Evolutionary conservation across 2,113 vertebrate species (phyloP), one percentile per base, ranked within the genome.

Genomic region (Tichodroma muraria): DNA sequence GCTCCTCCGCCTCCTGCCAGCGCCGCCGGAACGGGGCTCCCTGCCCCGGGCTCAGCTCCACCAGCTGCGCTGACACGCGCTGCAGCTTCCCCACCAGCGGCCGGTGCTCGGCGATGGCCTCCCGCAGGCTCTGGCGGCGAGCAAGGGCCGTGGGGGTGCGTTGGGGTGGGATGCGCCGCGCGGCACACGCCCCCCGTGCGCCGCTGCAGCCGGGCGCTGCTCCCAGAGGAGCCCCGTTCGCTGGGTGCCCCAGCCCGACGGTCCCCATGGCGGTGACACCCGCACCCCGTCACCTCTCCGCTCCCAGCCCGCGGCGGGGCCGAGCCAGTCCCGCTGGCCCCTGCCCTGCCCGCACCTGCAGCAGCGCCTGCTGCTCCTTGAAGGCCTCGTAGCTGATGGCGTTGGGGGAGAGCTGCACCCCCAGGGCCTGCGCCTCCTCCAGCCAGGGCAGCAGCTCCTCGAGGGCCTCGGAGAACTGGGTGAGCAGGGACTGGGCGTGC

Each of bases 381-480:
- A 99, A 98, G 76, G 98, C 97, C 70, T 98, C 97, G 8, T 97
- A 98, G 97, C 97, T 97, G 70, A 97, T 95, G 81, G 97, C 96
- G 7, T 80, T 94, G 6, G 98, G 94, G 8, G 96, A 95, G 3
- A 99, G 97, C 88, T 97, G 98, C 22, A 81, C 95, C 42, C 97
- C 95, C 5, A 97, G 92, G 3, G 18, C 85, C 96, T 97, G 98
- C 18, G 97, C 98, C 98, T 99, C 98, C 64, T 97, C 92, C 88
- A 99, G 97, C 99, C 98, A 99, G 19, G 98, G 99, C 15, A 89
- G 89, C 69, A 99, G 98, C 96, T 99, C 99, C 23, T 95, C 80
- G 0, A 97, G 94, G 13, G 98, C 98, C 94, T 99, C 98, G 0
- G 96, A 85, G 80, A 98, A 98, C 96, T 99, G 98, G 27, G 94